Evolutionary conservation across 2,888 invertebrate species (phyloP).

Genomic region (Volucella bombylans): DNA sequence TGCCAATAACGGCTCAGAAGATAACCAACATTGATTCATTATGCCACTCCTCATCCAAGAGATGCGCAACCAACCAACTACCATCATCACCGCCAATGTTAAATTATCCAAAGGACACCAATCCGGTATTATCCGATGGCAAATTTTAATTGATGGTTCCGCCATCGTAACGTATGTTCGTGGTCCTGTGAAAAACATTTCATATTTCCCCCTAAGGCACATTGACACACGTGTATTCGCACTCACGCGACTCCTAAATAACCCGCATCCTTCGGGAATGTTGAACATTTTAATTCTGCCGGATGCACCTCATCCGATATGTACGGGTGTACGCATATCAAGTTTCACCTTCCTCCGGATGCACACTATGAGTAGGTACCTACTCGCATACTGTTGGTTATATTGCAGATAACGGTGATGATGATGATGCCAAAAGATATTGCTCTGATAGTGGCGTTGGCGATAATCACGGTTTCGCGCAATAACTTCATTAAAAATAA

Average conservation of each 20-base stretch:
- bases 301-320: constrained; percentile 23
- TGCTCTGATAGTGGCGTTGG: constrained; percentile 21
- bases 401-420: constrained; percentile 27
- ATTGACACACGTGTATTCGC: constrained; percentile 26
- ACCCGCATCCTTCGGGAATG: constrained; percentile 47
- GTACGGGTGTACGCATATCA: constrained; percentile 1
- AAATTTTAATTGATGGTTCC: constrained; percentile 69
- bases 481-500: constrained; percentile 72
- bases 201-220: constrained; percentile 10
- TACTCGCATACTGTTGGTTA: not conserved
- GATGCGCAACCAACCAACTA: not conserved
- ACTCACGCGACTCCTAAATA: constrained; percentile 45
- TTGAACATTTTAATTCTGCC: constrained; percentile 58
- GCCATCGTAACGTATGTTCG: constrained; percentile 33
- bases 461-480: constrained; percentile 53
- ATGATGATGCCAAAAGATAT: constrained; percentile 50
- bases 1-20: constrained; percentile 43
- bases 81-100: constrained; percentile 31
- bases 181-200: constrained; percentile 45
- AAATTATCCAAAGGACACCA: constrained; percentile 64
- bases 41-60: constrained; percentile 46
- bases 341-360: constrained; percentile 1
- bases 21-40: constrained; percentile 61
- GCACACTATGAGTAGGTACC: not conserved
- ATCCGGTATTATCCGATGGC: constrained; percentile 63